These are phyloP conservation scores for Cheilosia variabilis DNA, from an alignment of 2,888 invertebrate genomes.

Conservation along the genomic window DNA sequence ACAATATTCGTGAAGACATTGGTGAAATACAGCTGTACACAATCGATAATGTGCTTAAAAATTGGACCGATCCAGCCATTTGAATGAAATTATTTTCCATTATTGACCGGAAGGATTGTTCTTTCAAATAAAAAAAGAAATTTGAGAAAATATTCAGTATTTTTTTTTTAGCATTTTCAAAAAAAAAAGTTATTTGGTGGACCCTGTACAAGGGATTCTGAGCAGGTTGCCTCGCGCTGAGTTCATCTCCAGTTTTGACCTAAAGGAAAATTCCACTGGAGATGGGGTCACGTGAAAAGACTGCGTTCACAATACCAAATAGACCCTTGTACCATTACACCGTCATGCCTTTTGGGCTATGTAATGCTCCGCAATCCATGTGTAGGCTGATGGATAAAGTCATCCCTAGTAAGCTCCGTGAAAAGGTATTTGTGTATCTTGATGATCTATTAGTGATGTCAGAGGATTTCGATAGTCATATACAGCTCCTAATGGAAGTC, in stretches of 20 bases:
- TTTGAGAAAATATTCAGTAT: too few relatives aligned
- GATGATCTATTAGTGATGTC: slow-evolving; percentile 52
- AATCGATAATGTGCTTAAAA: too few relatives aligned
- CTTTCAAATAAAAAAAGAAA: too few relatives aligned
- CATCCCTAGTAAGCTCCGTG: slow-evolving; percentile 56
- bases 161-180: too few relatives aligned
- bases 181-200: too few relatives aligned
- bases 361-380: too few relatives aligned
- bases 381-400: too few relatives aligned
- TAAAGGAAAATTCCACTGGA: slow-evolving; percentile 62
- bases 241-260: slow-evolving; percentile 56
- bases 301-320: slow-evolving; percentile 66
- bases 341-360: slow-evolving; percentile 65
- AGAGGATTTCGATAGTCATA: slow-evolving; percentile 26
- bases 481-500: not conserved
- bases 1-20: too few relatives aligned
- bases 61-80: too few relatives aligned
- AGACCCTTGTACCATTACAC: slow-evolving; percentile 69
- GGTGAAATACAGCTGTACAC: too few relatives aligned
- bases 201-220: slow-evolving; percentile 66
- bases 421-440: slow-evolving; percentile 31
- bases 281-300: slow-evolving; percentile 43
- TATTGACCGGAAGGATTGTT: too few relatives aligned
- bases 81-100: too few relatives aligned
- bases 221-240: slow-evolving; percentile 48